Evolutionary conservation across 1,140 invertebrate species (phyloP), one percentile per base, ranked within the genome.

Genomic region (Cardiocondyla obscurior): DNA sequence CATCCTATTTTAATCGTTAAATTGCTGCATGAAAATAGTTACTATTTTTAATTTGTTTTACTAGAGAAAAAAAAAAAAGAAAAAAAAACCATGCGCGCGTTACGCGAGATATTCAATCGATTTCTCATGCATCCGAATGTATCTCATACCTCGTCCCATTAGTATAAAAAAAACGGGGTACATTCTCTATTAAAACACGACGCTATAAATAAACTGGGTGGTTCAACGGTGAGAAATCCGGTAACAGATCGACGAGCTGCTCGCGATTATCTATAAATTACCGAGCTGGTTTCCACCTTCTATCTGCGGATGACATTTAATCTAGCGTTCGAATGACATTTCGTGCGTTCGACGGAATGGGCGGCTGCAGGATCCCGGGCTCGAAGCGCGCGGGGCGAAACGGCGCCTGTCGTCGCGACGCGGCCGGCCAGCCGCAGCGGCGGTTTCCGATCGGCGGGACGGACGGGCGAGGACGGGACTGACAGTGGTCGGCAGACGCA

Each of bases 401-500:
- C 62, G 62, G 46, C 51, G 60, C 73, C 73, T 64, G 30, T 77
- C 74, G 74, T 46, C 73, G 19, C 72, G 58, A 64, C 57, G 12
- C 58, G 22, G 39, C 57, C 57, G 57, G n/a, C 39, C 12, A 39
- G 72, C 72, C 72, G 57, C 55, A 51, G 30, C 81, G 85, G 85
- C 72, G 76, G 84, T 86, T 89, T 86, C 67, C 55, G 87, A 86
- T 86, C 84, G 85, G 79, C 88, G 88, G 77, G 84, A 67, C 87
- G 84, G 42, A 77, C 64, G 51, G 70, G 83, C 86, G 84, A 51
- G 82, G 39, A 86, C 73, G 49, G 82, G 82, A 85, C 64, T 55
- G 82, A 87, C 83, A 73, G 84, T 76, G 72, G 28, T 49, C 57
- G 86, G 86, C 87, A 90, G 90, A 90, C 90, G 88, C 46, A 69